phyloP scores from a whole-genome alignment of 2,888 invertebrate species.

The Acanthosepion lycidas region DNA sequence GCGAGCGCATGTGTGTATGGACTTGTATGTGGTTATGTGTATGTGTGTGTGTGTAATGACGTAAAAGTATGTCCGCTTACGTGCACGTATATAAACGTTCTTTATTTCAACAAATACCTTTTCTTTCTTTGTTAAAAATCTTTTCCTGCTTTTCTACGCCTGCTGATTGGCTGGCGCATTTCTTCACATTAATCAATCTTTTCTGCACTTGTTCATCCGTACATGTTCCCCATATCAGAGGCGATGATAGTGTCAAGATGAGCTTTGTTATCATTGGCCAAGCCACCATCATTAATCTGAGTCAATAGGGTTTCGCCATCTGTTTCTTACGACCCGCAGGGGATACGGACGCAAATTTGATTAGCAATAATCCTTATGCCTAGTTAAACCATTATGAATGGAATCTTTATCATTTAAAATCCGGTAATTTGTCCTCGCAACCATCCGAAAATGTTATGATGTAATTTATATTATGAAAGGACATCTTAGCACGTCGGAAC shows the following conservation, averaged over 20 bases:
- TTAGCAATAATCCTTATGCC: background rate
- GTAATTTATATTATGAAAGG: background rate
- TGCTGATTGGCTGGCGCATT: background rate
- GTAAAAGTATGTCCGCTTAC: too few relatives aligned
- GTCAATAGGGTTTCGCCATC: conserved; percentile 8
- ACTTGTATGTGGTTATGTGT: too few relatives aligned
- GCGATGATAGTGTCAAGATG: conserved; percentile 17
- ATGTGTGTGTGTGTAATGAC: too few relatives aligned
- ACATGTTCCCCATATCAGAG: background rate
- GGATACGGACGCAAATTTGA: background rate
- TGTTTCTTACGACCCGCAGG: background rate
- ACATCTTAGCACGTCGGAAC: background rate
- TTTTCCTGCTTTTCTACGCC: background rate
- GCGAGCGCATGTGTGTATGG: too few relatives aligned
- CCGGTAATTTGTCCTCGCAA: background rate
- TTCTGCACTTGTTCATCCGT: background rate
- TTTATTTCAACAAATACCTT: too few relatives aligned
- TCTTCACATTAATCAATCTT: background rate
- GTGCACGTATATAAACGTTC: too few relatives aligned
- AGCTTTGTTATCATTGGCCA: conserved; percentile 15
- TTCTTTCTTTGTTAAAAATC: too few relatives aligned
- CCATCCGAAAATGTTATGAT: background rate
- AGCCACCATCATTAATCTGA: background rate
- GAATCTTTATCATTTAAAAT: background rate
- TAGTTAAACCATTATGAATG: background rate